Conservation (phyloP, 2,888 invertebrate genomes). For the Dilophus febrilis region DNA sequence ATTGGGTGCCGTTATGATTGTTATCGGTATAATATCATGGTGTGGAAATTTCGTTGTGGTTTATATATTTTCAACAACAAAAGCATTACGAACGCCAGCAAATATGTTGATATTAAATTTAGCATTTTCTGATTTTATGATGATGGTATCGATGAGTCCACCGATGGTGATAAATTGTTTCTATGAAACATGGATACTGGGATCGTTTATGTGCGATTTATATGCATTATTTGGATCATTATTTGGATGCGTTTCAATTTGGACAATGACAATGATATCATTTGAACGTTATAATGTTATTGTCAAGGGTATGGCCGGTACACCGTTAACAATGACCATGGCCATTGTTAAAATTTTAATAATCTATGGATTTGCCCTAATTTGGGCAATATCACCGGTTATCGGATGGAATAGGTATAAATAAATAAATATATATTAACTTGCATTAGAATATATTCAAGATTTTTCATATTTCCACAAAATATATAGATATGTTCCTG, state of each 20-base stretch:
- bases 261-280: slow-evolving; percentile 46
- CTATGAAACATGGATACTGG: slow-evolving; percentile 44
- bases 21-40: slow-evolving; percentile 38
- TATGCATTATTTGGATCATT: slow-evolving; percentile 46
- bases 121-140: slow-evolving; percentile 46
- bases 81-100: slow-evolving; percentile 42
- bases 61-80: slow-evolving; percentile 52
- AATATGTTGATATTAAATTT: slow-evolving; percentile 48
- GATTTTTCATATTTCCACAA: no score
- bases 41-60: slow-evolving; percentile 31
- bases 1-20: slow-evolving; percentile 42
- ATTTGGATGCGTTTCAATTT: slow-evolving; percentile 47
- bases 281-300: slow-evolving; percentile 50
- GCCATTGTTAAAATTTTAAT: slow-evolving; percentile 34
- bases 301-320: slow-evolving; percentile 41
- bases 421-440: no score
- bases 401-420: slow-evolving; percentile 47
- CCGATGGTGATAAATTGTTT: slow-evolving; percentile 48
- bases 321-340: slow-evolving; percentile 35
- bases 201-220: slow-evolving; percentile 41
- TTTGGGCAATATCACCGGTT: slow-evolving; percentile 40
- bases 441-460: no score
- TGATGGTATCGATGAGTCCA: slow-evolving; percentile 43
- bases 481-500: slow-evolving; percentile 49
- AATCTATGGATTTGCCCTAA: slow-evolving; percentile 37